phyloP scores from a whole-genome alignment of 2,113 vertebrate genomes.

The Ciconia maguari region DNA sequence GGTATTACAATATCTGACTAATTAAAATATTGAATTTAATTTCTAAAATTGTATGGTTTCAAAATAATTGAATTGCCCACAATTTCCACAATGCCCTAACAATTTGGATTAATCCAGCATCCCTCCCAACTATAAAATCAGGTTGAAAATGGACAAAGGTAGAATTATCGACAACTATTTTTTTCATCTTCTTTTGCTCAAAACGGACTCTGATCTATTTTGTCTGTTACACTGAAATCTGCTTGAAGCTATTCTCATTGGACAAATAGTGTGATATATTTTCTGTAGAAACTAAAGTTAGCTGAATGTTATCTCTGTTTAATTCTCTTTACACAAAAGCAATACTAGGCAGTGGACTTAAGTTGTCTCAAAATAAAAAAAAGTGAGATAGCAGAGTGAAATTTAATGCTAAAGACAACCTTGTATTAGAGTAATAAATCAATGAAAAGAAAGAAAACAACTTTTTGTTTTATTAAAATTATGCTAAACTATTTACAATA shows the following conservation, averaged over 20 bases:
- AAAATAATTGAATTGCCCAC: not conserved
- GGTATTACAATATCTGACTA: not conserved
- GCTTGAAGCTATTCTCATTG: not conserved
- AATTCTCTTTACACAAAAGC: not conserved
- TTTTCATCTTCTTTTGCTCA: not conserved
- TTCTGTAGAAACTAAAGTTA: not conserved
- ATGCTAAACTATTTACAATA: not conserved
- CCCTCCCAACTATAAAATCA: not conserved
- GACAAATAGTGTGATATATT: not conserved
- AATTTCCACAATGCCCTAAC: not conserved
- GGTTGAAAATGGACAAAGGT: not conserved
- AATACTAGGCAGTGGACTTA: not conserved
- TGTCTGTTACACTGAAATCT: not conserved
- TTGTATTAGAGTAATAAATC: not conserved
- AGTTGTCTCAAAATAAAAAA: not conserved
- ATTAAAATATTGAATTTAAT: not conserved
- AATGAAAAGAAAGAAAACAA: not conserved
- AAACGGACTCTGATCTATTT: not conserved
- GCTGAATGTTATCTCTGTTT: not conserved
- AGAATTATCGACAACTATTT: not conserved
- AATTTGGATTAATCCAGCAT: not conserved
- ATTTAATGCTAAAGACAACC: not conserved
- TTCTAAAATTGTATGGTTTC: not conserved
- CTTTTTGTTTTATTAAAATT: not conserved
- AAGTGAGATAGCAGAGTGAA: not conserved